These are phyloP conservation scores for Taenioides sp. DNA, from an alignment of 2,797 vertebrate genomes.

Conservation along the genomic window DNA sequence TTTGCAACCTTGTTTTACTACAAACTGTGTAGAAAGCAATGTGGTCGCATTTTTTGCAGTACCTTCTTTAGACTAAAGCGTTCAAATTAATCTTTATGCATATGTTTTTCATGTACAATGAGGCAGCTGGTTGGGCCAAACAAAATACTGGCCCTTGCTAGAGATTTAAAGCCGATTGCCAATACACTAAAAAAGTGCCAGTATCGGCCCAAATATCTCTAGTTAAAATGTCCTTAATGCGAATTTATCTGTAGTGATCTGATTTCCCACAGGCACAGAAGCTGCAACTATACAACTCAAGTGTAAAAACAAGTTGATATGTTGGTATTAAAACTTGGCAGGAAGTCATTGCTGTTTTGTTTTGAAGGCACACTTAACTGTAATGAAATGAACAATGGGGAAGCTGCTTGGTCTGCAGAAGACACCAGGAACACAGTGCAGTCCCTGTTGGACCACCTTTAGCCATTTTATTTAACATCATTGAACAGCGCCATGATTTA, in stretches of 20 bases:
- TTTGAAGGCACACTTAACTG: constrained; percentile 14
- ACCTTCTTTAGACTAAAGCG: too few relatives aligned
- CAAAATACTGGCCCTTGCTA: too few relatives aligned
- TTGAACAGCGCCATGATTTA: constrained; percentile 60
- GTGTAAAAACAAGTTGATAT: constrained; percentile 16
- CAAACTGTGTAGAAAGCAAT: too few relatives aligned
- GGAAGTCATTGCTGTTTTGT: background rate
- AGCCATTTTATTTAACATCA: constrained; percentile 48
- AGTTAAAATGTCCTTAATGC: background rate
- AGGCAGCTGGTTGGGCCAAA: too few relatives aligned
- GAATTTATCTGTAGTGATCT: background rate
- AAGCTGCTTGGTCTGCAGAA: constrained; percentile 35
- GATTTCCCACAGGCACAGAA: background rate
- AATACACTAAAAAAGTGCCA: too few relatives aligned
- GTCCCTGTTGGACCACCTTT: constrained; percentile 45
- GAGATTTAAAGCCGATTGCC: too few relatives aligned
- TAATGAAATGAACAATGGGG: constrained; percentile 19
- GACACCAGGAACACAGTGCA: constrained; percentile 18
- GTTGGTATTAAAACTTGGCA: background rate
- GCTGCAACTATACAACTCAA: background rate
- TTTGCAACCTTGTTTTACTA: too few relatives aligned
- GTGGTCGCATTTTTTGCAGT: too few relatives aligned
- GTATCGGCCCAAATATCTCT: too few relatives aligned
- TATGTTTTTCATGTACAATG: too few relatives aligned
- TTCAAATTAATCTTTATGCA: too few relatives aligned